Percentiles rank a stretch among this genome's conserved stretches.
Evolutionary conservation across 2,797 vertebrate species (phyloP).

Genomic region (Leptoclinus maculatus): DNA sequence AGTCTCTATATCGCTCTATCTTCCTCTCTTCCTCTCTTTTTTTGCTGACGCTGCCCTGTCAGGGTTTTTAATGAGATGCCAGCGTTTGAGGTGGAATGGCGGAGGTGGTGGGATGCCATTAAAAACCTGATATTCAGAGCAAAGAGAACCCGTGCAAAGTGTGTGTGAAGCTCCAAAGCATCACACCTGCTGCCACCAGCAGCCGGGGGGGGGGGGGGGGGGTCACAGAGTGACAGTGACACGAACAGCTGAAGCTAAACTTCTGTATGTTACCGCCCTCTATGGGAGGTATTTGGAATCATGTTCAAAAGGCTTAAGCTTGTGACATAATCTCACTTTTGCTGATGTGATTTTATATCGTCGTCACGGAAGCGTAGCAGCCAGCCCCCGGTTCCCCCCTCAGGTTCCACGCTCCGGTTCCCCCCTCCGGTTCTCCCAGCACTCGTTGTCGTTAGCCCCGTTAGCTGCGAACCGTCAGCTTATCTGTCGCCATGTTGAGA

Average conservation of each 20-base stretch:
- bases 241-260: conserved; percentile 9
- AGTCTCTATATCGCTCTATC: conserved; percentile 59
- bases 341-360: too few relatives aligned
- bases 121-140: conserved; percentile 45
- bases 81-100: conserved; percentile 69
- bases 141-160: conserved; percentile 22
- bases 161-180: conserved; percentile 25
- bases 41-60: conserved; percentile 77
- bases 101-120: conserved; percentile 66
- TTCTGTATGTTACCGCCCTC: not conserved
- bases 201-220: not conserved
- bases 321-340: too few relatives aligned
- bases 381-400: too few relatives aligned
- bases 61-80: conserved; percentile 80
- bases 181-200: conserved; percentile 31
- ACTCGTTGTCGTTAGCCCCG: too few relatives aligned
- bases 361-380: too few relatives aligned
- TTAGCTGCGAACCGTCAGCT: too few relatives aligned
- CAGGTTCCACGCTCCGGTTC: too few relatives aligned
- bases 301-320: too few relatives aligned
- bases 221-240: not conserved
- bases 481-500: too few relatives aligned
- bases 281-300: not conserved
- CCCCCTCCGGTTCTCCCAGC: too few relatives aligned
- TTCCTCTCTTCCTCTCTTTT: conserved; percentile 53